Evolutionary conservation across 2,113 vertebrate species (phyloP).

Genomic region (Equus przewalskii): DNA sequence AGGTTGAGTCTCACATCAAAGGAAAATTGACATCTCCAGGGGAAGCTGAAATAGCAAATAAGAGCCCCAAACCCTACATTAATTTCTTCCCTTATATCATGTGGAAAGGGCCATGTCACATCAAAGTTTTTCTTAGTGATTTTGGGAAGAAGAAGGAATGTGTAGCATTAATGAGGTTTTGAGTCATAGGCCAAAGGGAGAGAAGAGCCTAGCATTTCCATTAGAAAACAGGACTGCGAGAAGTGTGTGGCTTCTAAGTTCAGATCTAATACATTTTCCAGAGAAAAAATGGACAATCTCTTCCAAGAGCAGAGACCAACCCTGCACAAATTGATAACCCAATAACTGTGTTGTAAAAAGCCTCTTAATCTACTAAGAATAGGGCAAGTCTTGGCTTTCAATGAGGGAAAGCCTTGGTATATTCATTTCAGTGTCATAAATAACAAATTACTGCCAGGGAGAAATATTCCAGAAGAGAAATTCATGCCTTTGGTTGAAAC

Average conservation of each 20-base stretch:
- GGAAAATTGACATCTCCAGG: background rate
- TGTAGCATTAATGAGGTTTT: background rate
- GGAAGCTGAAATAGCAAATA: background rate
- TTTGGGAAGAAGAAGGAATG: background rate
- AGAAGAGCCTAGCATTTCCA: background rate
- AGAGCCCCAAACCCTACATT: background rate
- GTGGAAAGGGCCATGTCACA: background rate
- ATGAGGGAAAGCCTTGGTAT: background rate
- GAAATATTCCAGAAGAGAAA: slow-evolving; percentile 55
- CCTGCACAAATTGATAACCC: background rate
- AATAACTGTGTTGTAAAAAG: background rate
- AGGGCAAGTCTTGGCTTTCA: background rate
- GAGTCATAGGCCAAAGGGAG: background rate
- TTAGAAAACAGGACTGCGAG: background rate
- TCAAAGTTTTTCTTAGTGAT: background rate
- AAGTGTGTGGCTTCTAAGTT: background rate
- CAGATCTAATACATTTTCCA: background rate
- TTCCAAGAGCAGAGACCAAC: background rate
- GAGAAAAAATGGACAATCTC: background rate
- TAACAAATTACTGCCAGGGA: slow-evolving; percentile 43
- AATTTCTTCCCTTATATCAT: background rate
- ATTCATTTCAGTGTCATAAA: slow-evolving; percentile 48
- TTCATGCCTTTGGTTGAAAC: slow-evolving; percentile 50
- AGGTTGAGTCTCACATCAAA: slow-evolving; percentile 16
- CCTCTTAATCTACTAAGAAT: background rate